phyloP scores from a whole-genome alignment of 2,113 vertebrate species.

The Anser brachyrhynchus region DNA sequence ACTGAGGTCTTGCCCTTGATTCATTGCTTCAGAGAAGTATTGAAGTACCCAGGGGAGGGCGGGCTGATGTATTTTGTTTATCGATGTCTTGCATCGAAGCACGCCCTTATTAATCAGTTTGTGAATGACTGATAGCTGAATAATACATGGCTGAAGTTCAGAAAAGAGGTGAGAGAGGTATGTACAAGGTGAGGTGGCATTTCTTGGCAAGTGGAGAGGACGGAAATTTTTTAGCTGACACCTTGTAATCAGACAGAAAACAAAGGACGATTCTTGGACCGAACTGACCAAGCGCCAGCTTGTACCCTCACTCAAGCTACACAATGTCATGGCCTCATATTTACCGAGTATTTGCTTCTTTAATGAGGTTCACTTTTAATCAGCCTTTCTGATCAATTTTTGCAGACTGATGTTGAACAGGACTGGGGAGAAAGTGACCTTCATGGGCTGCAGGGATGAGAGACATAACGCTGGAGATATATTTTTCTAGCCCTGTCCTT shows the following conservation, averaged over 20 bases:
- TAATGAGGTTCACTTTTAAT: not conserved
- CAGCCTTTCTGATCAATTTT: not conserved
- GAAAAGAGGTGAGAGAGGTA: not conserved
- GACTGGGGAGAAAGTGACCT: not conserved
- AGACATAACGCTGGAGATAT: not conserved
- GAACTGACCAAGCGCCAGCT: too few species aligned
- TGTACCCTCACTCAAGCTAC: not conserved
- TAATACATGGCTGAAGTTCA: not conserved
- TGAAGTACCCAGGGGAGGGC: not conserved
- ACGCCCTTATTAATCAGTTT: not conserved
- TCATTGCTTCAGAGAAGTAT: fast-evolving
- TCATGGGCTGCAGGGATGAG: not conserved
- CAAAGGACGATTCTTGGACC: fast-evolving
- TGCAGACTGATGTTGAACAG: not conserved
- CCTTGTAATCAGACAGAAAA: not conserved
- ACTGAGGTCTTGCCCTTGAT: not conserved
- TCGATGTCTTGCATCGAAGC: not conserved
- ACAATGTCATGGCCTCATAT: fast-evolving
- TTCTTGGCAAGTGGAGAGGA: not conserved
- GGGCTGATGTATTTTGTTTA: not conserved
- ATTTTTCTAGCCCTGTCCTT: not conserved
- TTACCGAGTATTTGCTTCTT: fast-evolving
- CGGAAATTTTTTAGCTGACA: not conserved
- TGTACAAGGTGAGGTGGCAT: not conserved
- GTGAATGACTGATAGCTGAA: not conserved